Percentiles rank a stretch among this genome's conserved stretches.
Evolutionary conservation across 2,113 vertebrate species (phyloP).

Genomic region (Mustelus asterias): DNA sequence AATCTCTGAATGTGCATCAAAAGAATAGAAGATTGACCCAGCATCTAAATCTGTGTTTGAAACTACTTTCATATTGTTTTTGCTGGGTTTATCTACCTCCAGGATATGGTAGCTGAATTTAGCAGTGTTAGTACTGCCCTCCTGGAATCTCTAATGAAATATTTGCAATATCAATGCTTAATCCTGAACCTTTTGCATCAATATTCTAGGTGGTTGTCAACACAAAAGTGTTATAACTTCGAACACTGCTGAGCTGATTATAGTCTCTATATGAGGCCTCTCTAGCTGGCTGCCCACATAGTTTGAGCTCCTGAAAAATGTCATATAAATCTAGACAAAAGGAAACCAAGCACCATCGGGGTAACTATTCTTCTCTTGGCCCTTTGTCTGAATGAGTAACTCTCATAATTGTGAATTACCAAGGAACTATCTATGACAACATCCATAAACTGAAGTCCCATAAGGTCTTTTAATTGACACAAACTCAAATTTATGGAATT

Average conservation of each 20-base stretch:
- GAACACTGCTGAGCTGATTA: not conserved
- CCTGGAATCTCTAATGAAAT: not conserved
- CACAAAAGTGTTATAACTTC: not conserved
- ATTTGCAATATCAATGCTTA: not conserved
- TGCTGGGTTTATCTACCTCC: not conserved
- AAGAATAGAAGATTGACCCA: not conserved
- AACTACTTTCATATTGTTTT: not conserved
- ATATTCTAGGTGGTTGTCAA: not conserved
- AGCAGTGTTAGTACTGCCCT: not conserved
- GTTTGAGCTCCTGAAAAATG: not conserved
- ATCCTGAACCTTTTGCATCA: not conserved
- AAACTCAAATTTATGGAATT: not conserved
- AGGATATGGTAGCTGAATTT: not conserved
- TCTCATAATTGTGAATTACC: not conserved
- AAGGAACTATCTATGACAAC: not conserved
- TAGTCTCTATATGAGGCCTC: not conserved
- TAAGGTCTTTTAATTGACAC: not conserved
- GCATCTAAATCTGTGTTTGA: not conserved
- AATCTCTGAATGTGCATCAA: not conserved
- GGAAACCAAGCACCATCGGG: not conserved
- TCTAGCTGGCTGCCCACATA: not conserved
- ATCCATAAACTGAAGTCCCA: not conserved
- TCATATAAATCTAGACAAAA: not conserved
- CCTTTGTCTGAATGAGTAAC: not conserved
- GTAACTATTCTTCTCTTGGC: not conserved